phyloP scores from a whole-genome alignment of 2,797 vertebrate genomes.

The Carduelis carduelis region DNA sequence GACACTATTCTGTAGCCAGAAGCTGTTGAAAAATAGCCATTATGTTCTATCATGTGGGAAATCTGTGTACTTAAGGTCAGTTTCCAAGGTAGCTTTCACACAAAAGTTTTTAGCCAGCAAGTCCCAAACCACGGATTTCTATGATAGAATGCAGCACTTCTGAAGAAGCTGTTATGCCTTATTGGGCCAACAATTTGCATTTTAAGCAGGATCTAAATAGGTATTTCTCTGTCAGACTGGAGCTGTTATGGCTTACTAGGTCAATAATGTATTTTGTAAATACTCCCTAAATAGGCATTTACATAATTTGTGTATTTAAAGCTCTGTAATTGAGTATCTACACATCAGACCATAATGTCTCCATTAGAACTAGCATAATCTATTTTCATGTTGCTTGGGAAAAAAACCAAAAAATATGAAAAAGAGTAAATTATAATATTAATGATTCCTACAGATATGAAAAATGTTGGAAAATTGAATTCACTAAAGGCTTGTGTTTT shows the following conservation, averaged over 20 bases:
- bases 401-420: background rate
- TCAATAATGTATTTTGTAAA: constrained; percentile 56
- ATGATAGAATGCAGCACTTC: constrained; percentile 3
- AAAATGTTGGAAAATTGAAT: background rate
- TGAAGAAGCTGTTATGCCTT: background rate
- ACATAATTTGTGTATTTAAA: constrained; percentile 59
- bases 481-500: background rate
- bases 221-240: constrained; percentile 32
- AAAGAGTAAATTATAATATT: background rate
- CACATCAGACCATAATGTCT: background rate
- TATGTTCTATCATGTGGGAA: constrained; percentile 35
- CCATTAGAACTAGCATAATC: background rate
- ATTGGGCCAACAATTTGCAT: constrained; percentile 58
- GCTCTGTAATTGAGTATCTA: background rate
- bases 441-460: background rate
- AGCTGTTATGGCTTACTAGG: constrained; percentile 48
- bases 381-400: background rate
- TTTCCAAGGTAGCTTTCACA: constrained; percentile 39
- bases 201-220: constrained; percentile 49
- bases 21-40: constrained; percentile 16
- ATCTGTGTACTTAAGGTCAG: constrained; percentile 36
- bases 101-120: constrained; percentile 23
- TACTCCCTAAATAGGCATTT: constrained; percentile 50
- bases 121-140: constrained; percentile 25
- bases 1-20: background rate